Conservation (phyloP, 2,888 invertebrate genomes). For the Calliopum simillimum region DNA sequence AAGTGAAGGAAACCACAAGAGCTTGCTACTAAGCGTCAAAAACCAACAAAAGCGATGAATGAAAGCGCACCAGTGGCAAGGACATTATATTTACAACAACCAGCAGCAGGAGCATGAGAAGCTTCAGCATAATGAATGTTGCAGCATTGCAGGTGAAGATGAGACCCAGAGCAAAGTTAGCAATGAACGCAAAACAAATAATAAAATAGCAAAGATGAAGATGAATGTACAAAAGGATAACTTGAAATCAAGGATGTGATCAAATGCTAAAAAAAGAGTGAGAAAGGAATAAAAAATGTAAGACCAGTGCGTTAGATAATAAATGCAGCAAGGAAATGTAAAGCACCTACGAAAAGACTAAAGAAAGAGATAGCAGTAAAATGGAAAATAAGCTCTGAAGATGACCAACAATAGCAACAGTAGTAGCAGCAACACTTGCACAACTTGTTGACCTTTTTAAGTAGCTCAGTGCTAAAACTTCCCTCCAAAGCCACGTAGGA, state of each 20-base stretch:
- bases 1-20: background rate
- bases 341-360: background rate
- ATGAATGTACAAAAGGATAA: slow-evolving; percentile 4
- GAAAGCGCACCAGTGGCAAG: background rate
- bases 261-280: background rate
- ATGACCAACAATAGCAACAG: background rate
- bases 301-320: background rate
- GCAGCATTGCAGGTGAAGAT: background rate
- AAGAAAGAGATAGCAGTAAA: background rate
- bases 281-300: background rate
- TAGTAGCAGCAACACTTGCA: too few species aligned
- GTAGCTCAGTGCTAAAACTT: background rate
- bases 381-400: slow-evolving; percentile 8
- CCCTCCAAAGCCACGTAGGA: too few species aligned
- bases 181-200: background rate
- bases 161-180: background rate
- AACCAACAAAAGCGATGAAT: background rate
- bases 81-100: too few species aligned
- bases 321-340: background rate
- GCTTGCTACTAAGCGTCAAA: background rate
- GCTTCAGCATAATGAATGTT: background rate
- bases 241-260: slow-evolving; percentile 7
- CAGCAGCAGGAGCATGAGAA: background rate
- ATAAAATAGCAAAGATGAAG: background rate
- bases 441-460: slow-evolving; percentile 22